Base-by-base conservation (phyloP, 2,113 vertebrate genomes). In the Colaptes auratus region DNA sequence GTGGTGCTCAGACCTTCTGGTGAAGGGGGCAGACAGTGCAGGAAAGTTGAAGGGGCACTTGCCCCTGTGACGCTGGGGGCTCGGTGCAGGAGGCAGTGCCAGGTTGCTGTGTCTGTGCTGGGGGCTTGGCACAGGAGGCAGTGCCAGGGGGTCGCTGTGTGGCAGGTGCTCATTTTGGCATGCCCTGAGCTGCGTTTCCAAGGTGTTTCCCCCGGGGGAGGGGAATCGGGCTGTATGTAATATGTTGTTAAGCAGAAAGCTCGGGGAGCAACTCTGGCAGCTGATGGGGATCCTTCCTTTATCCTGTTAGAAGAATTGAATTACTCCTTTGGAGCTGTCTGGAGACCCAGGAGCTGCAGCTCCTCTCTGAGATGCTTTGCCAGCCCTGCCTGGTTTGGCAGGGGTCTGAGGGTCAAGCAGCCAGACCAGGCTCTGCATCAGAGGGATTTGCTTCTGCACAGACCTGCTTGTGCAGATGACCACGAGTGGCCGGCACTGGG, bases 161-260 rank as follows among this genome's bases (percentile, higher is more conserved):
- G 39, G 15, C 50, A 55, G 3, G 1, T 73, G 82, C 70, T 87
- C 84, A 87, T 84, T 94, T 84, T 16, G 72, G 71, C 0, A 36
- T 76, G 56, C 74, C 5, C 3, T 53, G 67, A 91, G 91, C 53
- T 35, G 52, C 24, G 6, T 73, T 81, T 84, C 89, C 82, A 56
- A 93, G 89, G 86, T 92, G 56, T 94, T 95, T 94, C 82, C 92
- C 67, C 92, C 44, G 69, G 86, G 87, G 89, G 65, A 84, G 92
- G 74, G 78, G 76, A 92, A 90, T 92, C 89, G 39, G 92, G 86
- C 94, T 87, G 73, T 87, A 87, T 39, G 39, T 39, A 39, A 90
- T 89, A 31, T 77, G 63, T 90, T 74, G 55, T 92, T 90, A 90
- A 84, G 78, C 74, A 81, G 92, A 73, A 95, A 56, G 92, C 92